Evolutionary conservation across 2,888 invertebrate species (phyloP).

Genomic region (Cataglyphis albicans): DNA sequence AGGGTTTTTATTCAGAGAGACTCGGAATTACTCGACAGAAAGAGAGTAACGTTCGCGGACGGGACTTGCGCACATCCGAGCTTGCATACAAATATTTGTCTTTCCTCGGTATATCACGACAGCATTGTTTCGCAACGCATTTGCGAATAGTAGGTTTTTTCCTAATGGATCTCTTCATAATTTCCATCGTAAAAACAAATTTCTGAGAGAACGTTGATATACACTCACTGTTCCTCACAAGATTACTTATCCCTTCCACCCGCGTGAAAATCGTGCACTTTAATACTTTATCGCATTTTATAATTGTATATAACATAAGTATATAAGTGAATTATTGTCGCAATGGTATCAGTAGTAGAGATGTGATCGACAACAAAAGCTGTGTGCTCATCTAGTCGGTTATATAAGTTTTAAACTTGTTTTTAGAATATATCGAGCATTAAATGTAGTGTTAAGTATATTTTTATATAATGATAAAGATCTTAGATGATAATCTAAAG

Average conservation of each 20-base stretch:
- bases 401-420: not conserved
- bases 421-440: not conserved
- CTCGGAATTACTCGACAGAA: not conserved
- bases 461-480: not conserved
- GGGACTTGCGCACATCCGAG: not conserved
- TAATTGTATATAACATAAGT: not conserved
- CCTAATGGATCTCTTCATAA: not conserved
- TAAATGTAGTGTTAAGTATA: not conserved
- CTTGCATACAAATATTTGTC: conserved; percentile 32
- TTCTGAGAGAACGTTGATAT: not conserved
- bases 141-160: not conserved
- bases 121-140: conserved; percentile 2
- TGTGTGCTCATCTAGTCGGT: not conserved
- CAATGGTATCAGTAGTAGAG: not conserved
- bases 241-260: not conserved
- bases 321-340: not conserved
- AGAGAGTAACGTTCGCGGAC: not conserved
- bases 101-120: not conserved
- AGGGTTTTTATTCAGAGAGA: not conserved
- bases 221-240: not conserved
- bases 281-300: conserved; percentile 9
- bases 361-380: not conserved
- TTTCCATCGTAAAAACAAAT: not conserved
- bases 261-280: not conserved
- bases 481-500: no score